phyloP scores from a whole-genome alignment of 2,797 vertebrate genomes.

The Poecilia wingei region DNA sequence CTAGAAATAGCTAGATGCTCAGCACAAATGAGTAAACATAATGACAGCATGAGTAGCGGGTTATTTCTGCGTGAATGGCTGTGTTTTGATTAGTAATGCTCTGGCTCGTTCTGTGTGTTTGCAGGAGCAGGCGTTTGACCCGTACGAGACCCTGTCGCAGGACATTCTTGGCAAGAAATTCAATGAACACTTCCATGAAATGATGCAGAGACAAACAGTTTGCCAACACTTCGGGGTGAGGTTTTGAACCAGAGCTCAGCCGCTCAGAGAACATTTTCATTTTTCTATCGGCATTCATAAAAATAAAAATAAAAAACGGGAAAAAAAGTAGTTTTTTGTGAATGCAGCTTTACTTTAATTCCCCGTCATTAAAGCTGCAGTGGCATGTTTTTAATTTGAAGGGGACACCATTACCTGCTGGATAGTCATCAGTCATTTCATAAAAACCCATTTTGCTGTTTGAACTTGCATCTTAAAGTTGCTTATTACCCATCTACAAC shows the following conservation, averaged over 20 bases:
- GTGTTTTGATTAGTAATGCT: background rate
- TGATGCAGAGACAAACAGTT: constrained; percentile 90
- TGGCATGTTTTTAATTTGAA: background rate
- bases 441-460: background rate
- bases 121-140: constrained; percentile 98
- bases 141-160: constrained; percentile 96
- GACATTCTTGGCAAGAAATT: constrained; percentile 93
- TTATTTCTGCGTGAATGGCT: background rate
- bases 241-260: background rate
- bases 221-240: constrained; percentile 93
- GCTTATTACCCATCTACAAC: background rate
- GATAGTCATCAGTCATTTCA: background rate
- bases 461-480: background rate
- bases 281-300: background rate
- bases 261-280: background rate
- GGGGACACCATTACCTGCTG: background rate
- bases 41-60: background rate
- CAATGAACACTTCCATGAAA: constrained; percentile 91
- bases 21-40: background rate
- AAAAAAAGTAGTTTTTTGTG: background rate
- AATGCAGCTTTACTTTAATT: background rate
- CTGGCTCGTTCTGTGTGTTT: constrained; percentile 7
- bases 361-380: background rate
- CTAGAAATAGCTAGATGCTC: background rate
- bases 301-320: background rate